Conservation (phyloP, 2,113 vertebrate species). For the Pristiophorus japonicus region DNA sequence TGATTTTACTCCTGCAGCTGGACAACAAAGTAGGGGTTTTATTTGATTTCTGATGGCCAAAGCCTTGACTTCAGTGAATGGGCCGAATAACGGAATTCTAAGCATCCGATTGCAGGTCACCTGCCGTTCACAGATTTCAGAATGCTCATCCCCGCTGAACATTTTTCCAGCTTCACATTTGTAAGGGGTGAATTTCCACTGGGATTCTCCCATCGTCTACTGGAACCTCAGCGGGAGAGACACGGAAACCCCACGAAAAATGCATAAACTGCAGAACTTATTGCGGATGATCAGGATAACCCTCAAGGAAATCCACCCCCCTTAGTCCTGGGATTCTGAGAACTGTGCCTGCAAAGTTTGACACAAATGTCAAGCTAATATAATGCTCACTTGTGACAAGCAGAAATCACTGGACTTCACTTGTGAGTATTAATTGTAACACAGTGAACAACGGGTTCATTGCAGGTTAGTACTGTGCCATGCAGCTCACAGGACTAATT, state of each 20-base stretch:
- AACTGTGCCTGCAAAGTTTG: neutral
- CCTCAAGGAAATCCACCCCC: neutral
- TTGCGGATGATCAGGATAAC: neutral
- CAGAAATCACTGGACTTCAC: neutral
- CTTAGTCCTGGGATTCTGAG: neutral
- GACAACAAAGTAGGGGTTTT: neutral
- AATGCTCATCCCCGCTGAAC: neutral
- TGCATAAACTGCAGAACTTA: neutral
- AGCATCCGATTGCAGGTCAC: no score
- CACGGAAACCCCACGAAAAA: neutral
- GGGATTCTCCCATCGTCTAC: neutral
- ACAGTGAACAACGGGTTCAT: no score
- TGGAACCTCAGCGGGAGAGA: neutral
- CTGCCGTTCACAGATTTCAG: neutral
- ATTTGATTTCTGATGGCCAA: neutral
- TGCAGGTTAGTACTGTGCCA: neutral
- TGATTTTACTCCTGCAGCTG: neutral
- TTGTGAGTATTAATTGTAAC: neutral
- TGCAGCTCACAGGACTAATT: neutral
- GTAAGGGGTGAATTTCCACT: neutral
- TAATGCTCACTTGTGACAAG: neutral
- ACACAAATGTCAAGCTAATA: neutral
- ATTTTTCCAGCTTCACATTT: neutral
- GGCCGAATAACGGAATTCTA: no score
- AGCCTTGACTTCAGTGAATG: no score